These are phyloP conservation scores for Cynodonichthys magdalenae DNA, from an alignment of 2,797 vertebrate genomes.

Conservation along the genomic window DNA sequence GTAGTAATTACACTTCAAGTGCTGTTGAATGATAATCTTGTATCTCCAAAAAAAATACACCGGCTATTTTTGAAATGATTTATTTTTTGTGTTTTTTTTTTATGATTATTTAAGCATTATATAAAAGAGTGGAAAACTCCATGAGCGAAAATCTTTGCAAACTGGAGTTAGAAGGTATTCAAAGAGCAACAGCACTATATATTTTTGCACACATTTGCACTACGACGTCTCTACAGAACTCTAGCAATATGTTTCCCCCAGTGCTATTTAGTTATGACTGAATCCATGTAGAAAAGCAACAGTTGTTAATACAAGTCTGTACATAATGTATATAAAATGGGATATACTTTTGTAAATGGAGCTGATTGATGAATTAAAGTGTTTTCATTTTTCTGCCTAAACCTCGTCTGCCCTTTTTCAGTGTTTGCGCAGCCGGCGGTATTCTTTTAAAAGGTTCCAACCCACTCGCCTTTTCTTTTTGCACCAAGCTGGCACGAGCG, in stretches of 20 bases:
- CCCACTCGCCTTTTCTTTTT: constrained; percentile 33
- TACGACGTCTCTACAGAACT: constrained; percentile 78
- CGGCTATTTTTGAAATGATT: constrained; percentile 31
- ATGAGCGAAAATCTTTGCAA: constrained; percentile 37
- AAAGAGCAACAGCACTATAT: constrained; percentile 75
- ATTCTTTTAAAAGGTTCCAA: constrained; percentile 58
- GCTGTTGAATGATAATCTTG: constrained; percentile 72
- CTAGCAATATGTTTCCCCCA: constrained; percentile 71
- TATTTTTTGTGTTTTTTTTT: constrained; percentile 35
- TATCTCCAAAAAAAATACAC: constrained; percentile 35
- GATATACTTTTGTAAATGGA: constrained; percentile 87
- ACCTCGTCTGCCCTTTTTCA: constrained; percentile 51
- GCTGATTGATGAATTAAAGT: constrained; percentile 83
- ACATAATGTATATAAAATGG: constrained; percentile 87
- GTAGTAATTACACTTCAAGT: constrained; percentile 63
- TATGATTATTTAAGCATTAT: constrained; percentile 46
- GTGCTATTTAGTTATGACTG: constrained; percentile 74
- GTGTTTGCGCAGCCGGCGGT: constrained; percentile 45
- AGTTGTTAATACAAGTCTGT: constrained; percentile 81
- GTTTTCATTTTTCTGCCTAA: constrained; percentile 75
- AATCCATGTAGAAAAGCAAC: constrained; percentile 73
- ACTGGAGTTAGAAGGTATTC: constrained; percentile 69
- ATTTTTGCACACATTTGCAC: constrained; percentile 80
- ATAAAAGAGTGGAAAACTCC: constrained; percentile 25
- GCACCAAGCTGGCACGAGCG: constrained; percentile 56